Conservation (phyloP, 2,888 invertebrate genomes). For the Calliscelio sp. region DNA sequence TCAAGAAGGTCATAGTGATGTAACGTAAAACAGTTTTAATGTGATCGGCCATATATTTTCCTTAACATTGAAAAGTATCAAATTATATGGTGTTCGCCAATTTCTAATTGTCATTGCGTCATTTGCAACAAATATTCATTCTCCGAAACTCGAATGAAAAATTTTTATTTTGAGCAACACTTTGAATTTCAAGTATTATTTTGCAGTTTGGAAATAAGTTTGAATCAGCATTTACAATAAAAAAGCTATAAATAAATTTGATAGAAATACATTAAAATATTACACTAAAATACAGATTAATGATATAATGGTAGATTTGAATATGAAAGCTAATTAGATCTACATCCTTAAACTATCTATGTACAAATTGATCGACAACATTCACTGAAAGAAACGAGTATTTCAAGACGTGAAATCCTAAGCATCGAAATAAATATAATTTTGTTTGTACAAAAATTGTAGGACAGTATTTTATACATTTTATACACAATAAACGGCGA, state of each 20-base stretch:
- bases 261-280: too few species aligned
- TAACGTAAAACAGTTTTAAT: conserved; percentile 31
- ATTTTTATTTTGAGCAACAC: too few species aligned
- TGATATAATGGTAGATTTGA: too few species aligned
- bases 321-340: too few species aligned
- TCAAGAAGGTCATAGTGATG: conserved; percentile 50
- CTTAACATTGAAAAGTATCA: conserved; percentile 47
- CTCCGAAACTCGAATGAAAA: background rate
- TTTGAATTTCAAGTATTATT: background rate
- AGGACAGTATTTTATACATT: conserved; percentile 12
- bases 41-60: conserved; percentile 27
- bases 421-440: conserved; percentile 2
- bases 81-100: conserved; percentile 25
- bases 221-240: too few species aligned
- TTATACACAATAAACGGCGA: too few species aligned
- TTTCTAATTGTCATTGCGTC: conserved; percentile 13
- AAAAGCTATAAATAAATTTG: too few species aligned
- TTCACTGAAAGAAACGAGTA: conserved; percentile 12
- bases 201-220: background rate
- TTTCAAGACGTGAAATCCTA: background rate
- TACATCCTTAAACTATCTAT: conserved; percentile 3
- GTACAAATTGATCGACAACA: too few species aligned
- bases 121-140: conserved; percentile 7
- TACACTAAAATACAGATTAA: too few species aligned
- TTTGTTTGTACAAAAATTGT: conserved; percentile 24